These are phyloP conservation scores for Manis javanica DNA, from an alignment of 2,797 vertebrate species.

Conservation along the genomic window DNA sequence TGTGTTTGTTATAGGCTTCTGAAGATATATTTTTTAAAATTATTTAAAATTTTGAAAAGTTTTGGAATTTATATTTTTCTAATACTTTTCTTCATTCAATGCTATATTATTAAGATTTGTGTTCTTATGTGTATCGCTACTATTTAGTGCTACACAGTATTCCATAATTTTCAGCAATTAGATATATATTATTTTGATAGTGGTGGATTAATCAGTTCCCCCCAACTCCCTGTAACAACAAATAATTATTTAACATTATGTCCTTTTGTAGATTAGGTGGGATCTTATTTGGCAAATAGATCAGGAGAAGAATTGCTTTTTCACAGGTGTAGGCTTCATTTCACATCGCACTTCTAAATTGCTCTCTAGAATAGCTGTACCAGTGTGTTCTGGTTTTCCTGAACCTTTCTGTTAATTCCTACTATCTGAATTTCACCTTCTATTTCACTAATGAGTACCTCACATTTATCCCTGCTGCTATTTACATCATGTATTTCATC, in stretches of 20 bases:
- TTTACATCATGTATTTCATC: neutral
- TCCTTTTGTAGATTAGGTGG: neutral
- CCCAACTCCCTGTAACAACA: neutral
- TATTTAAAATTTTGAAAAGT: neutral
- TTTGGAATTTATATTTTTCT: neutral
- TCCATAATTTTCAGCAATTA: neutral
- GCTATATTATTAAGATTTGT: neutral
- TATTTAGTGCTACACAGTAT: neutral
- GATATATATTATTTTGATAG: neutral
- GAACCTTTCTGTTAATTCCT: neutral
- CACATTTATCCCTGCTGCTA: neutral
- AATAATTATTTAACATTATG: neutral
- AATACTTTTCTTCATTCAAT: neutral
- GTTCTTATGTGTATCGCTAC: neutral
- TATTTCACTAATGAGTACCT: neutral
- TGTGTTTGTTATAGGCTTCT: neutral
- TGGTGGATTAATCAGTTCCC: neutral
- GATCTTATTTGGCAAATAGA: neutral
- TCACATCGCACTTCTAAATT: neutral
- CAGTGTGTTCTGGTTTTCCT: neutral
- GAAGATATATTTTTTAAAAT: neutral
- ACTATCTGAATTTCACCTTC: neutral
- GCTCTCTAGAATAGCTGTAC: neutral
- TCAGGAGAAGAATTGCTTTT: neutral
- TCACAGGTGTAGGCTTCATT: neutral